Percentiles rank a stretch among this genome's conserved stretches.
Evolutionary conservation across 2,113 vertebrate species (phyloP).

Genomic region (Hippoglossus stenolepis): DNA sequence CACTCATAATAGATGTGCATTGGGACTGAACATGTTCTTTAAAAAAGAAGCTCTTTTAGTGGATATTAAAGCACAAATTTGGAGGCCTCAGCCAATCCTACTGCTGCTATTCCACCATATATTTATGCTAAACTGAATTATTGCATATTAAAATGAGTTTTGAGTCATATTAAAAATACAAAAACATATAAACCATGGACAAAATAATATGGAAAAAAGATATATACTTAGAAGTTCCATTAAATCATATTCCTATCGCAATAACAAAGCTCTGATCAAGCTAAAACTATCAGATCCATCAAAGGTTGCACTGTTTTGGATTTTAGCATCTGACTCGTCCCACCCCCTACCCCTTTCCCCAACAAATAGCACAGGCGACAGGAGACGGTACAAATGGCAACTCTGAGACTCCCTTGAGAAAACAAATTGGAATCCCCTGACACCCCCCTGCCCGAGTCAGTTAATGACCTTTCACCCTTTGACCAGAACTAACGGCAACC

Average conservation of each 20-base stretch:
- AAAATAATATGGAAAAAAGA: not conserved
- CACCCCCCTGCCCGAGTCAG: not conserved
- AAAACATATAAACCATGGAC: not conserved
- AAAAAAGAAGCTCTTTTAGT: too few relatives aligned
- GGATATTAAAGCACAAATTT: too few relatives aligned
- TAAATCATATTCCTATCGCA: not conserved
- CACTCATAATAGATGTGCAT: too few relatives aligned
- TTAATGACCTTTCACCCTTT: conserved; percentile 63
- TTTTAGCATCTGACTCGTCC: not conserved
- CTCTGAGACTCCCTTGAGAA: conserved; percentile 48
- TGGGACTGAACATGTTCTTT: too few relatives aligned
- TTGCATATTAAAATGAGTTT: too few relatives aligned
- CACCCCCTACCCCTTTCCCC: not conserved
- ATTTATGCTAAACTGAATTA: too few relatives aligned
- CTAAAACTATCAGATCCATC: conserved; percentile 9
- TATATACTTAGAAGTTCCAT: not conserved
- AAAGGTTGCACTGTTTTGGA: not conserved
- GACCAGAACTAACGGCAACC: conserved; percentile 58
- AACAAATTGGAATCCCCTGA: conserved; percentile 38
- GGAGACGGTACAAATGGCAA: conserved; percentile 25
- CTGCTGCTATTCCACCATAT: not conserved
- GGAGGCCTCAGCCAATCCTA: not conserved
- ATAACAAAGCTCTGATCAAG: not conserved
- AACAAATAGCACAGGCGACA: conserved; percentile 5
- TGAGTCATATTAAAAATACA: too few relatives aligned